Base-by-base conservation (phyloP, 2,888 invertebrate species). In the Eupsilia transversa region DNA sequence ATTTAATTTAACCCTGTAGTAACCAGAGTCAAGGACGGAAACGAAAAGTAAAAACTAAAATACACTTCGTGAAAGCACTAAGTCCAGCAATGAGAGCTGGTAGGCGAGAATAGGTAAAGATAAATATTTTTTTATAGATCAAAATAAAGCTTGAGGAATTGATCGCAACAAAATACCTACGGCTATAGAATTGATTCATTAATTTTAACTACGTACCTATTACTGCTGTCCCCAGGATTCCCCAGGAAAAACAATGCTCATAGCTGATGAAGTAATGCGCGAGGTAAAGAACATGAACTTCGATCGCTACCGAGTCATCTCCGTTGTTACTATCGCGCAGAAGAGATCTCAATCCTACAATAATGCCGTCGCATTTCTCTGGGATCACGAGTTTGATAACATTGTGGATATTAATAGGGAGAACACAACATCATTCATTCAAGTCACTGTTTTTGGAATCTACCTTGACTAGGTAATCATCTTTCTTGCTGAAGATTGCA, bases 271-370 rank as follows among this genome's bases (percentile, higher is more conserved):
- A 2, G 69, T 94, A 2, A 93, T 96, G 94, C 92, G 92, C 4
- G 86, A 79, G 38, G 77, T 94, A 3, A 96, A 94, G 78, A 72
- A 71, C 0, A 85, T 95, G 86, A 79, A 87, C 14, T 96, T 93
- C 85, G 91, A 93, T 66, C 92, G 96, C 4, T 96, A 94, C 79
- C 88, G 96, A 9, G 86, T 95, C 33, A 91, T 96, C 38, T 64
- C 90, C 0, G 85, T 95, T 0, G 94, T 94, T 1, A 95, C 94
- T 4, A 80, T 96, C 2, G 94, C 90, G 0, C 95, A 96, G 83
- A 94, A 89, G 74, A 88, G 95, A 27, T 85, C 95, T 0, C 96
- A 96, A 85, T 89, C 94, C 80, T 96, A 94, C 83, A 94, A 92
- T 77, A 96, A 96, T 72, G 94, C 94, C 0, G 86, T 96, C 3